Conservation (phyloP, 2,113 vertebrate genomes). For the Entelurus aequoreus region DNA sequence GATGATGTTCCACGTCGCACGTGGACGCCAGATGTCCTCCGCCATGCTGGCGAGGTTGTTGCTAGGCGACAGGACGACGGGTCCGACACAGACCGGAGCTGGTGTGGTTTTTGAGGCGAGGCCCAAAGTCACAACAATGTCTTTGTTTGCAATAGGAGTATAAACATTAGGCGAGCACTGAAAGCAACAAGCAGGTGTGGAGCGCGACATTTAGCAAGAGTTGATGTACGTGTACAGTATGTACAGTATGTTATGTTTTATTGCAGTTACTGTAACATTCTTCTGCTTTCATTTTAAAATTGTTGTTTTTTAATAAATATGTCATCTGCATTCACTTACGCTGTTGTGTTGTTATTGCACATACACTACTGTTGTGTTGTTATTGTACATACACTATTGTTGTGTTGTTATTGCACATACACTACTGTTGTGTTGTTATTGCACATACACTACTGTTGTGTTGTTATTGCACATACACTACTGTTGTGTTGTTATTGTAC, state of each 20-base stretch:
- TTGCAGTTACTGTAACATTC: constrained; percentile 25
- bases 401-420: background rate
- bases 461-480: background rate
- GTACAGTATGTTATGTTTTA: no score
- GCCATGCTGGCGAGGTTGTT: no score
- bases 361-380: background rate
- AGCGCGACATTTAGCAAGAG: no score
- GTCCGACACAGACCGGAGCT: background rate
- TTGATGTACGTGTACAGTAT: no score
- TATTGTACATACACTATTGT: background rate
- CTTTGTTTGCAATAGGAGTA: no score
- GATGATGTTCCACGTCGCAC: background rate
- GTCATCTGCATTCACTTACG: constrained; percentile 14
- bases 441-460: no score
- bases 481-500: no score
- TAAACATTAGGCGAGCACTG: no score
- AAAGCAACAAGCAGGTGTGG: no score
- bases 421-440: constrained; percentile 1
- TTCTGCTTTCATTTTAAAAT: constrained; percentile 5
- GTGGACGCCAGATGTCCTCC: constrained; percentile 43
- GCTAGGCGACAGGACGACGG: background rate
- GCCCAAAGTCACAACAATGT: no score
- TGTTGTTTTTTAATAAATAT: constrained; percentile 45
- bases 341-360: background rate
- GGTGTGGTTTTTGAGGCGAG: no score